Percentiles rank a stretch among this genome's conserved stretches.
Conservation (phyloP, 2,113 vertebrate species). For the Alethe diademata region DNA sequence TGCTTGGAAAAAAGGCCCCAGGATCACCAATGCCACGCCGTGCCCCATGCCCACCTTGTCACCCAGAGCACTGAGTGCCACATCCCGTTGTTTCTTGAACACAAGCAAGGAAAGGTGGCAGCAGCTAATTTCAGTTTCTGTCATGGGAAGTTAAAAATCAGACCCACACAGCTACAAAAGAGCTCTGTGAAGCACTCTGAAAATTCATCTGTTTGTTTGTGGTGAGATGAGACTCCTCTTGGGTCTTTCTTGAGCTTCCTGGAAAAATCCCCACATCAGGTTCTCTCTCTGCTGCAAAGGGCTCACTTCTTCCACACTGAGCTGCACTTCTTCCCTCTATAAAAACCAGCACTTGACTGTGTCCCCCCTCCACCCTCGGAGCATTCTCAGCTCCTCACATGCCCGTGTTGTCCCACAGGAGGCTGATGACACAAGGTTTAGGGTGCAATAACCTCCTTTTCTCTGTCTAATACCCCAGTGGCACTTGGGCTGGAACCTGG, state of each 20-base stretch:
- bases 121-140: background rate
- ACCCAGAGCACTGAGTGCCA: background rate
- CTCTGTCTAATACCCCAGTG: background rate
- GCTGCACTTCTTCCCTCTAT: background rate
- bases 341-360: accelerated
- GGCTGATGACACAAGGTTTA: background rate
- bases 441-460: background rate
- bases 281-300: background rate
- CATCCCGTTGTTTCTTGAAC: background rate
- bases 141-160: background rate
- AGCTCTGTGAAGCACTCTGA: background rate
- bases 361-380: background rate
- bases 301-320: background rate
- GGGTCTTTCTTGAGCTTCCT: background rate
- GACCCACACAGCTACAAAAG: background rate
- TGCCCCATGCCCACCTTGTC: background rate
- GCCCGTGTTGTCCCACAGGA: too few species aligned
- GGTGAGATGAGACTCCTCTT: background rate
- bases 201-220: background rate
- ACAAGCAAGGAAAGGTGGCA: background rate
- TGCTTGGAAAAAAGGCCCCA: background rate
- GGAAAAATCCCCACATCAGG: background rate
- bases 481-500: background rate
- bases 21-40: background rate
- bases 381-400: background rate